These are phyloP conservation scores for Spilarctia lutea DNA, from an alignment of 2,888 invertebrate species.

Conservation along the genomic window DNA sequence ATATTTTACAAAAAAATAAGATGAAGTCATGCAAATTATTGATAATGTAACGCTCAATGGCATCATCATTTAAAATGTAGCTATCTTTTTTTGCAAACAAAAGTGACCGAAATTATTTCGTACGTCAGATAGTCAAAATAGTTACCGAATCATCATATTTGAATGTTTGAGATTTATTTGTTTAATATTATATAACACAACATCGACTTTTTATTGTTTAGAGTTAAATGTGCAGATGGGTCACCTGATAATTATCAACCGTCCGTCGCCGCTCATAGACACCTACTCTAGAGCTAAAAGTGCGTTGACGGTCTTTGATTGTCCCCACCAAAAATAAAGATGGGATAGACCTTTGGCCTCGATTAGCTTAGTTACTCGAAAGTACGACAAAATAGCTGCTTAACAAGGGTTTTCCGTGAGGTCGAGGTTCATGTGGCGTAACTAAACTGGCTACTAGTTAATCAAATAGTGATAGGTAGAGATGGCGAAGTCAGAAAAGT, in stretches of 20 bases:
- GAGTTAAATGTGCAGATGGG: neutral
- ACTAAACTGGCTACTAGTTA: neutral
- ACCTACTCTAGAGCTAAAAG: neutral
- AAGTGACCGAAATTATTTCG: slow-evolving; percentile 27
- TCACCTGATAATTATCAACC: neutral
- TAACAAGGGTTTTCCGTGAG: neutral
- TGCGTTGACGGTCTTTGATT: neutral
- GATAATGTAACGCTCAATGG: slow-evolving; percentile 48
- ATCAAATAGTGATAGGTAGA: neutral
- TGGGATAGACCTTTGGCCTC: too few relatives aligned
- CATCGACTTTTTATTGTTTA: neutral
- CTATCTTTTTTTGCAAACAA: slow-evolving; percentile 39
- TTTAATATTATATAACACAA: neutral
- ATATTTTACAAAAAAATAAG: slow-evolving; percentile 63
- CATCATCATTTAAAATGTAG: slow-evolving; percentile 45
- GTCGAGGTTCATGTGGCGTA: neutral
- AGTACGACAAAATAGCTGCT: neutral
- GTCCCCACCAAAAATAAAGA: neutral
- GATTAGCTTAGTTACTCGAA: neutral
- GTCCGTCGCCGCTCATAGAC: too few relatives aligned
- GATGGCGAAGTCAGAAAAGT: neutral
- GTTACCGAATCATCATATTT: slow-evolving; percentile 21
- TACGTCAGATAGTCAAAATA: slow-evolving; percentile 19
- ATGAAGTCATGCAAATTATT: slow-evolving; percentile 64
- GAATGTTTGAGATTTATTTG: slow-evolving; percentile 1